These are phyloP conservation scores for Siniperca undulata DNA, from an alignment of 2,797 vertebrate genomes.

Conservation along the genomic window DNA sequence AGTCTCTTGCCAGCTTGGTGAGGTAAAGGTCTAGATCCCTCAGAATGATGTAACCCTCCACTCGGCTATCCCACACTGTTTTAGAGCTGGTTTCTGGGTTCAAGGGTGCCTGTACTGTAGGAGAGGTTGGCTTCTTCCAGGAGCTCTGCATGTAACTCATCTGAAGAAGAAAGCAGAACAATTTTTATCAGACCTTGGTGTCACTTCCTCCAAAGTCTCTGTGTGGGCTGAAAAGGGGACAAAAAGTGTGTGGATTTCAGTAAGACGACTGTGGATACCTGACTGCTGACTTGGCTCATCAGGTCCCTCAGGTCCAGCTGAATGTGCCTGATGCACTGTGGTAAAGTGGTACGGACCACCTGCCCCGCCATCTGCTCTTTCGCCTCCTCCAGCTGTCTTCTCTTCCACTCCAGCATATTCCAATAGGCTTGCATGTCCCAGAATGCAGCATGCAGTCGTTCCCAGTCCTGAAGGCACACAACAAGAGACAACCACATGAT, in stretches of 20 bases:
- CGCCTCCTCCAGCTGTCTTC: conserved; percentile 70
- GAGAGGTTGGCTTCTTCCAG: conserved; percentile 15
- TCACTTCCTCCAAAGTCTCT: conserved; percentile 39
- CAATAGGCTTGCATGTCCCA: conserved; percentile 77
- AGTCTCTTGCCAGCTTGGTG: conserved; percentile 83
- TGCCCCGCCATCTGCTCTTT: conserved; percentile 3
- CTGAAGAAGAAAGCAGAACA: conserved; percentile 63
- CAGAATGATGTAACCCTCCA: conserved; percentile 85
- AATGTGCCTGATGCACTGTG: conserved; percentile 68
- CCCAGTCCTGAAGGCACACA: conserved; percentile 76
- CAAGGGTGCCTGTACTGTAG: neutral
- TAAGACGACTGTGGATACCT: conserved; percentile 68
- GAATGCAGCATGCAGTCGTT: conserved; percentile 76
- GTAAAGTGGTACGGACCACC: conserved; percentile 38
- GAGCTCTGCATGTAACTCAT: conserved; percentile 61
- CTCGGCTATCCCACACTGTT: conserved; percentile 74
- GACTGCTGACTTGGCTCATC: conserved; percentile 77
- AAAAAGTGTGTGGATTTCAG: neutral
- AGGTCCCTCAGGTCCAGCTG: conserved; percentile 85
- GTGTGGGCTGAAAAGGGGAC: neutral
- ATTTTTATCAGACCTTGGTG: conserved; percentile 10
- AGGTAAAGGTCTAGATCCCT: conserved; percentile 86
- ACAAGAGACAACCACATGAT: conserved; percentile 33
- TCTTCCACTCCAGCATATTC: conserved; percentile 81
- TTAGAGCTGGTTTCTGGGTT: neutral